Percentiles rank a stretch among this genome's conserved stretches.
Conservation (phyloP, 2,888 invertebrate genomes). For the Ophraella communa region DNA sequence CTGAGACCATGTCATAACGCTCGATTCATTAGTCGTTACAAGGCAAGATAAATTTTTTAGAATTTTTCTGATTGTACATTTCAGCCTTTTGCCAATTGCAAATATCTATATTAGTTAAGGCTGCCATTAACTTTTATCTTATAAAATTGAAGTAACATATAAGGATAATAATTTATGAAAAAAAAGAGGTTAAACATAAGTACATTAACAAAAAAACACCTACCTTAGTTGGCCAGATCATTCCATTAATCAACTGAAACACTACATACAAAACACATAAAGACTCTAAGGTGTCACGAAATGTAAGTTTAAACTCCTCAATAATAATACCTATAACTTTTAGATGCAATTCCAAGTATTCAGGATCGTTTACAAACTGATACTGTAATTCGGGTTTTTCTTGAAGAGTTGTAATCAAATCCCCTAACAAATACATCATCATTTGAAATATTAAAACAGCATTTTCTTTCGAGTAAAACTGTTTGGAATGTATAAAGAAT, state of each 20-base stretch:
- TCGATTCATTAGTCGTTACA: too few species aligned
- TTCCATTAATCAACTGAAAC: conserved; percentile 63
- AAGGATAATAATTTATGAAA: too few species aligned
- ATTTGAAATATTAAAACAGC: conserved; percentile 71
- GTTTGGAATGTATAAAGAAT: conserved; percentile 65
- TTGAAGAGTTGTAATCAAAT: conserved; percentile 57
- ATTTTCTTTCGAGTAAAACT: conserved; percentile 66
- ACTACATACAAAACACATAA: conserved; percentile 68
- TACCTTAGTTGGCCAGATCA: conserved; percentile 63
- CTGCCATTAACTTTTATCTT: too few species aligned
- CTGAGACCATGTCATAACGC: too few species aligned
- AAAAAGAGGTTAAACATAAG: not conserved
- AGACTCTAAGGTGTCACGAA: conserved; percentile 81
- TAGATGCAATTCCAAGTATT: conserved; percentile 67
- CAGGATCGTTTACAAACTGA: conserved; percentile 48
- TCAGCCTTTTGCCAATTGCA: too few species aligned
- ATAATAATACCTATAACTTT: conserved; percentile 71
- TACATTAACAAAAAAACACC: conserved; percentile 33
- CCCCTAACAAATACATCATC: conserved; percentile 67
- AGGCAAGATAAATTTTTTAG: too few species aligned
- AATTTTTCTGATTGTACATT: too few species aligned
- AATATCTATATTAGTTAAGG: too few species aligned
- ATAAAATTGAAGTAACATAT: too few species aligned
- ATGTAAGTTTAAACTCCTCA: conserved; percentile 73
- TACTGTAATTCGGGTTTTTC: conserved; percentile 41